Percentiles rank a stretch among this genome's conserved stretches.
Evolutionary conservation across 2,888 invertebrate species (phyloP).

Genomic region (Polymixis flavicincta): DNA sequence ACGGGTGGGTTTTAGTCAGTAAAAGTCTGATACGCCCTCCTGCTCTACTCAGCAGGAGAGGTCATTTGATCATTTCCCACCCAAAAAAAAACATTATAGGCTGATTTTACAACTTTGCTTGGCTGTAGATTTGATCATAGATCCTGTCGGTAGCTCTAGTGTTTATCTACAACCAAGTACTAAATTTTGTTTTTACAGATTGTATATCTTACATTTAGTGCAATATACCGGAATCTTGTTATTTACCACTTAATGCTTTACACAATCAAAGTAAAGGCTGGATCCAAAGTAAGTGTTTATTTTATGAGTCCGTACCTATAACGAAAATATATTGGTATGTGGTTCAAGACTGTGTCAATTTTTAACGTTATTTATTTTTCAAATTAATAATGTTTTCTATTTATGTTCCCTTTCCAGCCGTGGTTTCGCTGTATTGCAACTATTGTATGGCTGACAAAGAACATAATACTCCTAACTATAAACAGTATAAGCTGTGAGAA

Average conservation of each 20-base stretch:
- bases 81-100: no score
- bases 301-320: background rate
- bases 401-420: conserved; percentile 4
- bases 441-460: conserved; percentile 22
- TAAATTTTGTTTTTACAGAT: conserved; percentile 19
- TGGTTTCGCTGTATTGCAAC: conserved; percentile 12
- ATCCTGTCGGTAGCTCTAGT: background rate
- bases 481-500: conserved; percentile 26
- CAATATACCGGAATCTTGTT: conserved; percentile 33
- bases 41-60: no score
- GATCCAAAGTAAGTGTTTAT: conserved; percentile 15
- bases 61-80: no score
- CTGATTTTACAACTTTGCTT: no score
- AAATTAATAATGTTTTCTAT: background rate
- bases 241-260: conserved; percentile 34
- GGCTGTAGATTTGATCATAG: background rate
- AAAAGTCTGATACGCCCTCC: no score
- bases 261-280: conserved; percentile 12
- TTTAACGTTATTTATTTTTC: background rate
- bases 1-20: no score
- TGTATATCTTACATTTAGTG: conserved; percentile 21
- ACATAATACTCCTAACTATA: conserved; percentile 15
- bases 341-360: background rate
- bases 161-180: background rate
- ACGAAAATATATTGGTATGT: background rate